These are phyloP conservation scores for Pangasius djambal DNA, from an alignment of 2,797 vertebrate species.

Conservation along the genomic window DNA sequence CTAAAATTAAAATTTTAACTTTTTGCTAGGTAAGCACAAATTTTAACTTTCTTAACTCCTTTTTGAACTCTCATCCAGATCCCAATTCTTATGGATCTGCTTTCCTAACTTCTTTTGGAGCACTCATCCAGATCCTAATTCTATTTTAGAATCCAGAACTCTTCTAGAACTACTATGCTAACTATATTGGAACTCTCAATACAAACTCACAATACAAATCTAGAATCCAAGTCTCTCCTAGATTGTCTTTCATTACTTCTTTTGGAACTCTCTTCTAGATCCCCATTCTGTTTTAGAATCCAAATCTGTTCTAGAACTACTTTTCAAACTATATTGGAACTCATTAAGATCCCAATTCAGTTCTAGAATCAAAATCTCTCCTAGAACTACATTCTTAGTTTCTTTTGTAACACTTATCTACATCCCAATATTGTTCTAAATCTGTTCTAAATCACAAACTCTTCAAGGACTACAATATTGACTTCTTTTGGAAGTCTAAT, in stretches of 20 bases:
- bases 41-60: not conserved
- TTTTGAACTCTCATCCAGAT: not conserved
- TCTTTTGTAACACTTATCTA: no score
- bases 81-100: not conserved
- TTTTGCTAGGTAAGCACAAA: no score
- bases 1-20: not conserved
- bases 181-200: not conserved
- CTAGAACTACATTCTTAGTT: no score
- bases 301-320: no score
- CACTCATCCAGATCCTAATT: not conserved
- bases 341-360: no score
- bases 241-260: not conserved
- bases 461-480: not conserved
- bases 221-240: not conserved
- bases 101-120: not conserved
- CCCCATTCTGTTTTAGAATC: not conserved
- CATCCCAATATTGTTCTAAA: no score
- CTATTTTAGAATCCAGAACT: not conserved
- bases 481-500: not conserved
- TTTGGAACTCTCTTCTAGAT: not conserved
- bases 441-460: not conserved
- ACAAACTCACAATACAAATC: not conserved
- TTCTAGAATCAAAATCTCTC: no score
- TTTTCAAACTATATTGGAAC: no score
- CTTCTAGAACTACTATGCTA: not conserved